phyloP scores from a whole-genome alignment of 2,888 invertebrate genomes.

The Leucophenga maculata region DNA sequence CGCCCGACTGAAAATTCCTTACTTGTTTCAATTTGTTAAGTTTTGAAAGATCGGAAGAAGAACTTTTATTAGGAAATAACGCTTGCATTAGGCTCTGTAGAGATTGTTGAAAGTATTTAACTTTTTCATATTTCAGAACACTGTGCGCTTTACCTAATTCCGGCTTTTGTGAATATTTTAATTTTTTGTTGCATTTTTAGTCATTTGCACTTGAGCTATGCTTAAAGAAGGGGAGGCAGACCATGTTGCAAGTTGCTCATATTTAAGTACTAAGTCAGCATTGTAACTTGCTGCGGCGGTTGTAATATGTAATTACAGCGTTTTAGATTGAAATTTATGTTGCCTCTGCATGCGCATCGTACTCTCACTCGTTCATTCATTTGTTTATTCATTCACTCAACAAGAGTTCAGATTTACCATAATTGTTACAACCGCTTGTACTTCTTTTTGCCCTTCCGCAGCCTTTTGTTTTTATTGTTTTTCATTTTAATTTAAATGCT shows the following conservation, averaged over 20 bases:
- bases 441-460: background rate
- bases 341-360: conserved; percentile 9
- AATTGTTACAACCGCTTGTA: conserved; percentile 18
- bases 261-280: background rate
- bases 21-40: no score
- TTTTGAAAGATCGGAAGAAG: no score
- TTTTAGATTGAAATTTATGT: conserved; percentile 21
- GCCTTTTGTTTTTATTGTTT: conserved; percentile 45
- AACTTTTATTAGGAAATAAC: no score
- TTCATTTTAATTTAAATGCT: conserved; percentile 61
- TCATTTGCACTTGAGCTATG: background rate
- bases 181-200: conserved; percentile 2
- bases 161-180: conserved; percentile 13
- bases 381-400: background rate
- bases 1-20: no score
- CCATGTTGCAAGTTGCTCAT: no score
- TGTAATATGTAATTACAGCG: conserved; percentile 8
- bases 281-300: background rate
- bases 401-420: conserved; percentile 15
- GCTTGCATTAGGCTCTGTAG: no score
- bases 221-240: no score
- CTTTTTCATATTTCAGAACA: no score
- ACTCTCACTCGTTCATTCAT: background rate
- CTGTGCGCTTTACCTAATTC: background rate
- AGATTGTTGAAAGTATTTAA: no score